Percentiles rank a stretch among this genome's conserved stretches.
Evolutionary conservation across 2,113 vertebrate species (phyloP).

Genomic region (Notechis scutatus): DNA sequence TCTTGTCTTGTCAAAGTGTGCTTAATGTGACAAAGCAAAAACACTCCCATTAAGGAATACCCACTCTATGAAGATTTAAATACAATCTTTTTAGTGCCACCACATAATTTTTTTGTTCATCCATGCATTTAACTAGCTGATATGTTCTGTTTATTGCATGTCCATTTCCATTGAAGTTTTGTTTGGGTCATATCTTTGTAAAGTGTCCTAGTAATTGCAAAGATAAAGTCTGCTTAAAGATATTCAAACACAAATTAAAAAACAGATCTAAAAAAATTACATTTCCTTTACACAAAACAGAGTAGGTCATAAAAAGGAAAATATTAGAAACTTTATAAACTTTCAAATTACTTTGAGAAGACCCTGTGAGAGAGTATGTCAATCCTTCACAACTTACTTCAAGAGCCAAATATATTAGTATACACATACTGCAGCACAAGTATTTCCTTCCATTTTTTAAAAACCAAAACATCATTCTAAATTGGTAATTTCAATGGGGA

Average conservation of each 20-base stretch:
- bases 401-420: not conserved
- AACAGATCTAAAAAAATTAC: not conserved
- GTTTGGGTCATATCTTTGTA: not conserved
- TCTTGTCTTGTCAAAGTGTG: not conserved
- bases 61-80: not conserved
- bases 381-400: not conserved
- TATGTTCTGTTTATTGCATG: not conserved
- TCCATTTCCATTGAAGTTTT: not conserved
- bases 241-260: not conserved
- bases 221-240: not conserved
- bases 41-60: not conserved
- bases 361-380: not conserved
- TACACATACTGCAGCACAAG: not conserved
- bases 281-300: not conserved
- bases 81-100: not conserved
- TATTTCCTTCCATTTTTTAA: not conserved
- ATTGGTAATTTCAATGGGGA: not conserved
- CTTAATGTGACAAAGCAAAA: not conserved
- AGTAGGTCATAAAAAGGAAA: not conserved
- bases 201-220: not conserved
- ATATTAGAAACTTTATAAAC: not conserved
- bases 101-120: not conserved
- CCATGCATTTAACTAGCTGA: not conserved
- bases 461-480: not conserved
- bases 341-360: not conserved